Evolutionary conservation across 2,113 vertebrate genomes (phyloP).

Genomic region (Piaya cayana): DNA sequence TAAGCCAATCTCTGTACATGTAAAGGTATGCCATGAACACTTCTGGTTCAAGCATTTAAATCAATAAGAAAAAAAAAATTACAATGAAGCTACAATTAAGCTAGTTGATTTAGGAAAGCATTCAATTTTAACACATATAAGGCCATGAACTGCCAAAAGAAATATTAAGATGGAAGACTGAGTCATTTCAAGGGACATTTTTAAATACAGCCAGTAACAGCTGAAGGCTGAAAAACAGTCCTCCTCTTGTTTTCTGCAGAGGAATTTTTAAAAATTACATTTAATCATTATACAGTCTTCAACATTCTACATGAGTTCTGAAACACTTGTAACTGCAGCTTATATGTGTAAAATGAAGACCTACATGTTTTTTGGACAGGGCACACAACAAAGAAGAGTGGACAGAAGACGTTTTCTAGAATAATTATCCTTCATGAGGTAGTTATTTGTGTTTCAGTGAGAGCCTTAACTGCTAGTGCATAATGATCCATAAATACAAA

Average conservation of each 20-base stretch:
- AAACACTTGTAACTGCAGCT: not conserved
- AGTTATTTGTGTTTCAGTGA: not conserved
- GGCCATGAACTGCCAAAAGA: not conserved
- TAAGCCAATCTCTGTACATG: not conserved
- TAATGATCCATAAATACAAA: not conserved
- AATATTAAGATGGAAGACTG: fast-evolving
- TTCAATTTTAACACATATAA: not conserved
- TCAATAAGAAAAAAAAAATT: not conserved
- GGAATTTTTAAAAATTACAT: not conserved
- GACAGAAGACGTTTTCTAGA: constrained; percentile 20
- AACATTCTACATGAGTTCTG: not conserved
- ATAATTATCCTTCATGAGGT: not conserved
- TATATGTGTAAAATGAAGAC: not conserved
- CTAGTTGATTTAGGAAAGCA: not conserved
- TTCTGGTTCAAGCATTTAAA: not conserved
- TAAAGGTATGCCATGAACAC: not conserved
- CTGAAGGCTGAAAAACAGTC: not conserved
- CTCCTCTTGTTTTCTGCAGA: not conserved
- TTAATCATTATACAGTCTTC: not conserved
- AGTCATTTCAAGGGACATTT: not conserved
- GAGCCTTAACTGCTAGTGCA: not conserved
- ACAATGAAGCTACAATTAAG: not conserved
- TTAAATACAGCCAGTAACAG: not conserved
- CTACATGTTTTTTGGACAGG: not conserved
- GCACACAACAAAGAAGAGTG: not conserved